Conservation (phyloP, 2,888 invertebrate genomes). For the Drosophila tripunctata region DNA sequence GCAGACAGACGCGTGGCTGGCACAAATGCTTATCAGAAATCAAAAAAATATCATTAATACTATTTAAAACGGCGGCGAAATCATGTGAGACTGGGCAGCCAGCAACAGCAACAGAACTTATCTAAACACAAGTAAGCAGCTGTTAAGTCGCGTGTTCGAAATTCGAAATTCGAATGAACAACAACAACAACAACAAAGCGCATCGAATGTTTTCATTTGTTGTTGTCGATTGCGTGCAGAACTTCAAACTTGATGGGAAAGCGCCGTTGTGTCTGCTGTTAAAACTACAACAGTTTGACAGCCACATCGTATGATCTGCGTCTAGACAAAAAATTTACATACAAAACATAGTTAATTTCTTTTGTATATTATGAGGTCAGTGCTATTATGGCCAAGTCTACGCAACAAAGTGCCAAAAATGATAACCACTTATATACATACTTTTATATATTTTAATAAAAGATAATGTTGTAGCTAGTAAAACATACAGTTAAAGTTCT, state of each 20-base stretch:
- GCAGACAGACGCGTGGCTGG: constrained; percentile 65
- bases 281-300: constrained; percentile 55
- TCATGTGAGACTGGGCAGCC: constrained; percentile 38
- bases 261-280: constrained; percentile 26
- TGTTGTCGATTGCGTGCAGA: constrained; percentile 28
- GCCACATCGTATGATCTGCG: constrained; percentile 62
- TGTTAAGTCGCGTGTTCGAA: constrained; percentile 64
- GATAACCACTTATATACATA: too few species aligned
- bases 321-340: constrained; percentile 11
- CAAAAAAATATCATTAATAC: constrained; percentile 27
- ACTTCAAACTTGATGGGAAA: constrained; percentile 5
- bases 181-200: constrained; percentile 32
- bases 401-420: constrained; percentile 6
- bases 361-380: background rate
- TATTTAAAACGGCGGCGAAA: constrained; percentile 14
- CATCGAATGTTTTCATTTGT: constrained; percentile 69
- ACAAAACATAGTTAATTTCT: too few species aligned
- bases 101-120: constrained; percentile 37
- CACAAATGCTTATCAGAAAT: constrained; percentile 61
- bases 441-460: too few species aligned
- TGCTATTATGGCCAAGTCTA: background rate
- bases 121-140: constrained; percentile 61
- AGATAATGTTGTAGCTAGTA: background rate
- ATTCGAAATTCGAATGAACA: constrained; percentile 10
- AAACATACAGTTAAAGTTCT: constrained; percentile 10